Base-by-base conservation (phyloP, 2,797 vertebrate genomes). In the Acanthiza pusilla region DNA sequence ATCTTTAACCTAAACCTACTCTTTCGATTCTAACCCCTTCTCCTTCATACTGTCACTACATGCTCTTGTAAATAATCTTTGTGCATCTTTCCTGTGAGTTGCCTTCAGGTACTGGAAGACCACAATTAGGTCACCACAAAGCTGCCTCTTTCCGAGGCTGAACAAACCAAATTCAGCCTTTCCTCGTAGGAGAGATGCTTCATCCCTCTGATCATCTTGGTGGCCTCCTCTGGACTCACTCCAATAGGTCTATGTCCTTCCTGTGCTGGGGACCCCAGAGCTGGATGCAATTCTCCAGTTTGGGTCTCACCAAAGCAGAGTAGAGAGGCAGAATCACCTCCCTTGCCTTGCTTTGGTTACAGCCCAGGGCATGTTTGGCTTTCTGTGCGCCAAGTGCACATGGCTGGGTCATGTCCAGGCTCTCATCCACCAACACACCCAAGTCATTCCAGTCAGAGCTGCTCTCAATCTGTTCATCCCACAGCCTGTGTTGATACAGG, bases 401-500 rank as follows among this genome's bases (percentile, higher is more conserved):
- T 34, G 20, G 25, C 13, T 6, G 6, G 4, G 5, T 32, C 21
- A 12, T 50, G 43, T 42, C 51, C 36, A 47, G 29, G 9, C 20
- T 40, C 20, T 54, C 55, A 17, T 8, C 14, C 83, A 70, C 11
- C 29, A 67, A 23, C 47, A n/a, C 16, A 11, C n/a, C 8, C 16
- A 61, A 68, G 40, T n/a, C 54, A 23, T 66, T 50, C 16, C 42
- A 9, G 10, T 23, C 48, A 77, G 29, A 40, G 34, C 55, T 48
- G 48, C 40, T 48, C 48, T 70, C 0, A 0, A 26, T 40, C 14
- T 62, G n/a, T 40, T 55, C 42, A 26, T 48, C 14, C 25, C 14
- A 10, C 16, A 26, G 26, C 25, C 30, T 62, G 11, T 40, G 63
- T 15, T 61, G 20, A 17, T 54, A 11, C 16, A 0, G 0, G 10